Evolutionary conservation across 1,140 invertebrate species (phyloP).

Genomic region (Gryon sp.): DNA sequence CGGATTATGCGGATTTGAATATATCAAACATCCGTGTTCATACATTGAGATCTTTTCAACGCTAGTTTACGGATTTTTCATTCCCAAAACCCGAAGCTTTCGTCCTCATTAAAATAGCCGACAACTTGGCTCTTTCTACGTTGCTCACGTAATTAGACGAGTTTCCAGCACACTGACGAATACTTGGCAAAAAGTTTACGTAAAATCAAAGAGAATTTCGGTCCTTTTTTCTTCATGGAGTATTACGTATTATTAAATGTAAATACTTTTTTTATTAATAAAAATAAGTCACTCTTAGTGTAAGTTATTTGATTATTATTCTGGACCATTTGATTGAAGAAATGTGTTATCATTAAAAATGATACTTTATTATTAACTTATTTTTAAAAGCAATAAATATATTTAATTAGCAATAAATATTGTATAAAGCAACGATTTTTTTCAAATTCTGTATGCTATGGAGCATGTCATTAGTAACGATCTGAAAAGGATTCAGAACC

Average conservation of each 20-base stretch:
- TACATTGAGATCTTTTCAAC: conserved; percentile 37
- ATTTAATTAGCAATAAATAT: too few relatives aligned
- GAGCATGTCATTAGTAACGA: conserved; percentile 25
- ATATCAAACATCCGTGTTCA: conserved; percentile 34
- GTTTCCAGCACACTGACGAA: background rate
- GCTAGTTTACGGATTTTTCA: conserved; percentile 18
- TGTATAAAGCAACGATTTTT: background rate
- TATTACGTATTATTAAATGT: background rate
- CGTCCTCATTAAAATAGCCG: conserved; percentile 34
- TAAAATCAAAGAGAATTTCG: background rate
- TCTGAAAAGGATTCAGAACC: conserved; percentile 22
- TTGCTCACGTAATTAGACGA: conserved; percentile 7
- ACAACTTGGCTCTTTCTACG: background rate
- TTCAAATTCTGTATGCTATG: background rate
- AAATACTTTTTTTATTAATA: too few relatives aligned
- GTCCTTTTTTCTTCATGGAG: background rate
- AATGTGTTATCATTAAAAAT: too few relatives aligned
- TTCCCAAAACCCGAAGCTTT: background rate
- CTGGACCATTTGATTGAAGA: too few relatives aligned
- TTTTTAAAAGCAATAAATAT: too few relatives aligned
- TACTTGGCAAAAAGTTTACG: background rate
- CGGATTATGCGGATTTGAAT: conserved; percentile 24
- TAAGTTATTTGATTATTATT: background rate
- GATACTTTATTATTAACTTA: too few relatives aligned
- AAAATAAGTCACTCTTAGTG: too few relatives aligned